These are phyloP conservation scores for Hippotragus niger DNA, from an alignment of 2,113 vertebrate species.

Conservation along the genomic window DNA sequence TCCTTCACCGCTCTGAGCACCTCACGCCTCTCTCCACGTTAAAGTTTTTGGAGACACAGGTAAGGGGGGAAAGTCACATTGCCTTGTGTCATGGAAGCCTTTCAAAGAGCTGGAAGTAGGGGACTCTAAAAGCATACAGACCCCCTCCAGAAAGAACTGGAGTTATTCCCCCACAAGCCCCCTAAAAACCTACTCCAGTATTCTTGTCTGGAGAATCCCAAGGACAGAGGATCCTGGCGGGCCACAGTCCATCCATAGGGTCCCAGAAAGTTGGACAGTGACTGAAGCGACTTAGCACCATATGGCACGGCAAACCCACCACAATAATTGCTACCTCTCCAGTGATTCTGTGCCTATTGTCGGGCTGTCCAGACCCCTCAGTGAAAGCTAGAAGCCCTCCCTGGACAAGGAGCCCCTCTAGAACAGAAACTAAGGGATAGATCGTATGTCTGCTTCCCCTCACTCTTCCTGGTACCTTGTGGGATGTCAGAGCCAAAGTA, in stretches of 20 bases:
- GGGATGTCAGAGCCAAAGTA: neutral
- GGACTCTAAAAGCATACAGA: neutral
- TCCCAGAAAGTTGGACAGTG: neutral
- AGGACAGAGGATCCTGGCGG: neutral
- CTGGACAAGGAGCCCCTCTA: neutral
- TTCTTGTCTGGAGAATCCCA: neutral
- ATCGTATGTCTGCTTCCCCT: neutral
- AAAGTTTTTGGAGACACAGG: neutral
- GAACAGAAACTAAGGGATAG: neutral
- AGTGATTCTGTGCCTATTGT: neutral
- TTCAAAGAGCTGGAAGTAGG: neutral
- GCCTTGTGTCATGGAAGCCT: neutral
- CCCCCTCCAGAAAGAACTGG: neutral
- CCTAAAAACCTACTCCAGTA: neutral
- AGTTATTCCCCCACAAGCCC: neutral
- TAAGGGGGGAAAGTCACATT: neutral
- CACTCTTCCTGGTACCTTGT: neutral
- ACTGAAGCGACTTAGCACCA: neutral
- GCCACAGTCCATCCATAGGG: neutral
- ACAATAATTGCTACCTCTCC: neutral
- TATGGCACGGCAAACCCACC: neutral
- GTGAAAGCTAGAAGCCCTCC: neutral
- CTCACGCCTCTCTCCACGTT: neutral
- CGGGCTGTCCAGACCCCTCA: neutral
- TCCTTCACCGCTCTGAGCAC: neutral